Percentiles rank a stretch among this genome's conserved stretches.
phyloP scores from a whole-genome alignment of 1,140 invertebrate genomes.

The Caenorhabditis briggsae region DNA sequence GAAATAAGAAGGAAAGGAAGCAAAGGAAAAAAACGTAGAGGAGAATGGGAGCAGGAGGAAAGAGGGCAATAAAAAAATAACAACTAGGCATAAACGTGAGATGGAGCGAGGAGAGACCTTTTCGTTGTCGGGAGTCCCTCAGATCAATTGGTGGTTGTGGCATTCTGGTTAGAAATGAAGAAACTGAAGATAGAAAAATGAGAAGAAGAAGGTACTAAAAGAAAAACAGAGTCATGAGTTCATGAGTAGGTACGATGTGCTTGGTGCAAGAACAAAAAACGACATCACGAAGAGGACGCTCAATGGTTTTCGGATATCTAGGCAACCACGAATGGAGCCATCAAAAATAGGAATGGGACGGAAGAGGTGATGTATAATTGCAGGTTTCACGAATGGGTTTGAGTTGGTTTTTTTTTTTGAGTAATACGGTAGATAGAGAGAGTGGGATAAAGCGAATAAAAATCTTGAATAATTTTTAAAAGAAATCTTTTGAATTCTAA shows the following conservation, averaged over 20 bases:
- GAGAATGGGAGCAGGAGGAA: constrained; percentile 12
- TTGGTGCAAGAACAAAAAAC: background rate
- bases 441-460: no score
- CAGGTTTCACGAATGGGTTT: no score
- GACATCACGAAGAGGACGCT: no score
- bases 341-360: background rate
- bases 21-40: constrained; percentile 35
- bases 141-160: constrained; percentile 53
- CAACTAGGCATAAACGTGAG: constrained; percentile 40
- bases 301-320: no score
- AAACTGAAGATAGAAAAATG: constrained; percentile 43
- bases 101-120: constrained; percentile 26
- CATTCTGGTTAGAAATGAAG: constrained; percentile 36
- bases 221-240: constrained; percentile 39
- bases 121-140: constrained; percentile 41
- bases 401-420: no score
- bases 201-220: background rate
- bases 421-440: no score
- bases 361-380: background rate
- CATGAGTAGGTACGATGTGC: background rate
- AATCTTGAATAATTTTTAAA: no score
- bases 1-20: constrained; percentile 1
- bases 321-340: no score
- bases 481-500: no score
- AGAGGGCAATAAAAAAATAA: constrained; percentile 56